These are phyloP conservation scores for Melanotaenia maccullochi DNA, from an alignment of 2,797 vertebrate genomes.

Conservation along the genomic window DNA sequence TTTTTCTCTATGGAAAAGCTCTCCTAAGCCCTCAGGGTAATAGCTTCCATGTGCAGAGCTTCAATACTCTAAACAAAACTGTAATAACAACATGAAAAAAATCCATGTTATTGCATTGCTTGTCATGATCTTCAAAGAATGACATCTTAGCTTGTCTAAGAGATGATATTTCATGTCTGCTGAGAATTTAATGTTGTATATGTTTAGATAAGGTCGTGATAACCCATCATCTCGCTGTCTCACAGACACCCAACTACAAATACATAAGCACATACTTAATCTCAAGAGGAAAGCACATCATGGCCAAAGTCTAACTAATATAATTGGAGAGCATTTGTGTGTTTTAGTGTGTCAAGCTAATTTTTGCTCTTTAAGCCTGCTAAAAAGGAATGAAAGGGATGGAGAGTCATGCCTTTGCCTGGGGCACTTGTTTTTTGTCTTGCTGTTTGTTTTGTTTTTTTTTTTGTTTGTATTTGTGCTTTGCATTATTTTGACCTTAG, in stretches of 20 bases:
- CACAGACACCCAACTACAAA: background rate
- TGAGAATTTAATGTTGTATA: constrained; percentile 46
- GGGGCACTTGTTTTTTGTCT: background rate
- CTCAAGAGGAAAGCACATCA: background rate
- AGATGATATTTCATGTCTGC: constrained; percentile 56
- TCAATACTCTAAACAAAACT: constrained; percentile 68
- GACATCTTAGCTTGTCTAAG: constrained; percentile 54
- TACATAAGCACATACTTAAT: constrained; percentile 7
- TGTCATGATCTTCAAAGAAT: constrained; percentile 75
- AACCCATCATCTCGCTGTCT: constrained; percentile 22
- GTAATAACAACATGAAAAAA: constrained; percentile 72
- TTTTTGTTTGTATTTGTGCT: no score
- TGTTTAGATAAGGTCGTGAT: constrained; percentile 55
- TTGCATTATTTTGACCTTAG: background rate
- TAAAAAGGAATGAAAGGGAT: no score
- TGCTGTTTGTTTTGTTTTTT: background rate
- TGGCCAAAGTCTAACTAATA: background rate
- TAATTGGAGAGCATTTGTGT: background rate
- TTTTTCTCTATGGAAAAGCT: constrained; percentile 66
- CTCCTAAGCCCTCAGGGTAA: constrained; percentile 72
- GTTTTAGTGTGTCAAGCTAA: background rate
- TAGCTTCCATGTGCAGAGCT: constrained; percentile 78
- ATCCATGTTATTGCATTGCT: constrained; percentile 68
- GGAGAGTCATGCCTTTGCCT: background rate
- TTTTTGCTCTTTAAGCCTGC: background rate